These are phyloP conservation scores for Akabosia matsudoensis DNA, from an alignment of 1,140 invertebrate species.

Conservation along the genomic window DNA sequence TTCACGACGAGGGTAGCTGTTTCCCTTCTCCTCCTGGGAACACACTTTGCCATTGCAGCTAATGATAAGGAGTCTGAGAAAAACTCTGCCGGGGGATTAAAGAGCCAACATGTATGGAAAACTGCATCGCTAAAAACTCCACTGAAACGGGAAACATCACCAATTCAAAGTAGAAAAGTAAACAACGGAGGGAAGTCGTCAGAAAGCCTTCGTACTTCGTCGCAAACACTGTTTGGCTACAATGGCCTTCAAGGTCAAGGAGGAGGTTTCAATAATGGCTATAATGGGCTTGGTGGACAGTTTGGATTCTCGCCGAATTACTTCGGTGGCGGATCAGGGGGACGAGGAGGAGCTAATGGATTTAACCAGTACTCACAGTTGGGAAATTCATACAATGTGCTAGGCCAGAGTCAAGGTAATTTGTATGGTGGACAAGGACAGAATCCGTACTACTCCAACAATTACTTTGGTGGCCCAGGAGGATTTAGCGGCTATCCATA, in stretches of 20 bases:
- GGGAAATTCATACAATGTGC: neutral
- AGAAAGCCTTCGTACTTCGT: neutral
- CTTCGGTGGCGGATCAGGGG: neutral
- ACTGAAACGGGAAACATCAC: neutral
- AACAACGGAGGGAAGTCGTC: neutral
- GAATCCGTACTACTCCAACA: neutral
- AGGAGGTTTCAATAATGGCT: neutral
- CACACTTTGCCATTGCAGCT: too few species aligned
- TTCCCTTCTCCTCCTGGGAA: neutral
- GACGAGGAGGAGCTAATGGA: neutral
- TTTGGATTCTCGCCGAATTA: conserved; percentile 16
- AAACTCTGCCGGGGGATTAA: neutral
- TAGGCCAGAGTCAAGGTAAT: neutral
- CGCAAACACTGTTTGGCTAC: conserved; percentile 3
- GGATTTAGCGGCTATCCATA: conserved; percentile 17
- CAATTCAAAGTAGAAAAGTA: neutral
- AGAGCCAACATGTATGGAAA: neutral
- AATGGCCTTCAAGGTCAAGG: neutral
- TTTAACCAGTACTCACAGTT: neutral
- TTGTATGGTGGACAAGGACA: neutral
- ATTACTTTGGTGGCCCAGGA: conserved; percentile 12
- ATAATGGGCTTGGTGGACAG: neutral
- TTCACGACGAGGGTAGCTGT: neutral
- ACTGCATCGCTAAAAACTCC: neutral
- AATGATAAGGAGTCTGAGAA: neutral